Conservation (phyloP, 2,888 invertebrate genomes). For the Acrobasis consociella region DNA sequence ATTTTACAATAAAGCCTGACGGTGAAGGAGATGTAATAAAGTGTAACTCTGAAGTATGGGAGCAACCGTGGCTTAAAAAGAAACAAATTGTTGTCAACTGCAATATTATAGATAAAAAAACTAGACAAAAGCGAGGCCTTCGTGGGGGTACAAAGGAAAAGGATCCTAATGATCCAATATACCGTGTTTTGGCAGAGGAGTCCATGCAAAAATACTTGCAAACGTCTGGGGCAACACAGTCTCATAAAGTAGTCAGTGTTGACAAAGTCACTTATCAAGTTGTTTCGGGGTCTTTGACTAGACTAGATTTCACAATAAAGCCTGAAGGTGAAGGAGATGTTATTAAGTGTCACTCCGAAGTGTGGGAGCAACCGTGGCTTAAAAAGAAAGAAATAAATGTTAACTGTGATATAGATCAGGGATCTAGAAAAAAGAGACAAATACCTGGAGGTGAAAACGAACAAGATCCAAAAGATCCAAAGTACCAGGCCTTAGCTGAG, state of each 20-base stretch:
- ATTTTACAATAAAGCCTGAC: slow-evolving; percentile 34
- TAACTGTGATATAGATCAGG: slow-evolving; percentile 22
- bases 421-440: slow-evolving; percentile 21
- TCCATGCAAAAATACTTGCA: slow-evolving; percentile 40
- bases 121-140: slow-evolving; percentile 13
- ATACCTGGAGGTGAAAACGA: slow-evolving; percentile 24
- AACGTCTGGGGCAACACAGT: slow-evolving; percentile 25
- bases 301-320: slow-evolving; percentile 35
- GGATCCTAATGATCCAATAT: slow-evolving; percentile 39
- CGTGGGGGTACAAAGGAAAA: slow-evolving; percentile 17
- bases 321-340: slow-evolving; percentile 23
- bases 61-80: slow-evolving; percentile 35
- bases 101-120: slow-evolving; percentile 1
- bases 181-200: slow-evolving; percentile 38
- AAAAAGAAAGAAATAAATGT: slow-evolving; percentile 36
- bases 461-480: slow-evolving; percentile 37
- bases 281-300: slow-evolving; percentile 38
- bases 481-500: slow-evolving; percentile 35
- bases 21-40: slow-evolving; percentile 26
- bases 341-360: slow-evolving; percentile 41
- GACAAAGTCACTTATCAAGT: slow-evolving; percentile 39
- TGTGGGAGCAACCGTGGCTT: slow-evolving; percentile 45
- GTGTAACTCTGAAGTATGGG: slow-evolving; percentile 40
- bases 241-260: slow-evolving; percentile 31
- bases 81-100: slow-evolving; percentile 35